Evolutionary conservation across 1,140 invertebrate species (phyloP).

Genomic region (Papilio aristodemus): DNA sequence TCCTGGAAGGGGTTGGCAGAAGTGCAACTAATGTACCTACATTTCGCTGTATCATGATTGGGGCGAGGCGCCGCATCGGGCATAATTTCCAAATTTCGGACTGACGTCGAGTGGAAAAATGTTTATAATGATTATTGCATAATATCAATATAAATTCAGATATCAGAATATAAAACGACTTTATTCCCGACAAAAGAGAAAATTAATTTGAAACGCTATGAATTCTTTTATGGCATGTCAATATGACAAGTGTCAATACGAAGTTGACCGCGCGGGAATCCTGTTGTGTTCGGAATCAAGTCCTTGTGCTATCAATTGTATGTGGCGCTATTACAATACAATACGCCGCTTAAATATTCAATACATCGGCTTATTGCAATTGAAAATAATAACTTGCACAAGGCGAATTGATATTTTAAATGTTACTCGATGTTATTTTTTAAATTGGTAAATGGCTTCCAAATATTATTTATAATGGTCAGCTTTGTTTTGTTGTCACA

Average conservation of each 20-base stretch:
- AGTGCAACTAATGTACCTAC: too few relatives aligned
- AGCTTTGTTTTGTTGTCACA: not conserved
- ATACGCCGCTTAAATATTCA: conserved; percentile 22
- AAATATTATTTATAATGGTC: not conserved
- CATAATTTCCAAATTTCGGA: too few relatives aligned
- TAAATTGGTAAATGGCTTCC: not conserved
- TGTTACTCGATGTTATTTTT: not conserved
- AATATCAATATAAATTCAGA: too few relatives aligned
- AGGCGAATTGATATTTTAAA: conserved; percentile 20
- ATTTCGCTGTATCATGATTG: too few relatives aligned
- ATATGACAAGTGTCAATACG: not conserved
- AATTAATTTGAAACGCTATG: not conserved
- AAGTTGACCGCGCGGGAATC: conserved; percentile 35
- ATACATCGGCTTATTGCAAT: not conserved
- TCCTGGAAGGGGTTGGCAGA: too few relatives aligned
- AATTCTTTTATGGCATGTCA: not conserved
- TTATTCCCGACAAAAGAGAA: not conserved
- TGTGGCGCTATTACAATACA: conserved; percentile 30
- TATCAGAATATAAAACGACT: not conserved
- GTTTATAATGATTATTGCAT: too few relatives aligned
- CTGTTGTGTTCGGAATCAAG: conserved; percentile 22
- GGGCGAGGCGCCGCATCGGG: too few relatives aligned
- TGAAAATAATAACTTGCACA: conserved; percentile 16
- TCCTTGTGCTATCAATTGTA: conserved; percentile 28
- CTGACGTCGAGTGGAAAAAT: too few relatives aligned